These are phyloP conservation scores for Nephrocerus scutellatus DNA, from an alignment of 2,888 invertebrate species.

Conservation along the genomic window DNA sequence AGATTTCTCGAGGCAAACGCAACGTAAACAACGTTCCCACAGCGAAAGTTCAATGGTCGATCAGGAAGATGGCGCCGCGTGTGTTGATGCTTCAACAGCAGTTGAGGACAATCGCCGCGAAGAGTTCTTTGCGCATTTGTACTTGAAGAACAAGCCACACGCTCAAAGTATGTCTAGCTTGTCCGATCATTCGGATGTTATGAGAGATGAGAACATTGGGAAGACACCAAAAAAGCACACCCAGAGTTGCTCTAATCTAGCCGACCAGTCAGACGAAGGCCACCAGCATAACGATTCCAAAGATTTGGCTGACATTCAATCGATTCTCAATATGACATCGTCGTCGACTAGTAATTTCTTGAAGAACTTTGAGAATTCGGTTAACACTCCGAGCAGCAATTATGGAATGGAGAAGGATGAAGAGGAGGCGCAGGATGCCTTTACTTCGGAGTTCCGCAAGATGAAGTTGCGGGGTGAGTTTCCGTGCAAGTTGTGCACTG, in stretches of 20 bases:
- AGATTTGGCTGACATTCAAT: conserved; percentile 80
- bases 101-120: conserved; percentile 49
- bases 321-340: conserved; percentile 72
- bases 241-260: conserved; percentile 33
- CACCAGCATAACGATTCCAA: conserved; percentile 55
- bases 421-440: conserved; percentile 75
- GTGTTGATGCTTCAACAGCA: conserved; percentile 2
- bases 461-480: conserved; percentile 87
- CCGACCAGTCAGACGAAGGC: no score
- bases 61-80: conserved; percentile 9
- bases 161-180: conserved; percentile 21
- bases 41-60: conserved; percentile 22
- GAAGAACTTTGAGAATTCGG: conserved; percentile 54
- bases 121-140: conserved; percentile 74
- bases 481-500: conserved; percentile 81
- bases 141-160: conserved; percentile 68
- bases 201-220: conserved; percentile 31
- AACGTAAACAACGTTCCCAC: conserved; percentile 24
- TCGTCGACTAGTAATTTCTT: conserved; percentile 55
- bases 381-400: conserved; percentile 46
- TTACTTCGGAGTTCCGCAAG: conserved; percentile 76
- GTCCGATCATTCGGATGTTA: conserved; percentile 17
- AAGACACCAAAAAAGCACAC: conserved; percentile 11
- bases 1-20: conserved; percentile 25
- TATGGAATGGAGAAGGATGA: conserved; percentile 49